Evolutionary conservation across 2,888 invertebrate genomes (phyloP).

Genomic region (Pyralis farinalis): DNA sequence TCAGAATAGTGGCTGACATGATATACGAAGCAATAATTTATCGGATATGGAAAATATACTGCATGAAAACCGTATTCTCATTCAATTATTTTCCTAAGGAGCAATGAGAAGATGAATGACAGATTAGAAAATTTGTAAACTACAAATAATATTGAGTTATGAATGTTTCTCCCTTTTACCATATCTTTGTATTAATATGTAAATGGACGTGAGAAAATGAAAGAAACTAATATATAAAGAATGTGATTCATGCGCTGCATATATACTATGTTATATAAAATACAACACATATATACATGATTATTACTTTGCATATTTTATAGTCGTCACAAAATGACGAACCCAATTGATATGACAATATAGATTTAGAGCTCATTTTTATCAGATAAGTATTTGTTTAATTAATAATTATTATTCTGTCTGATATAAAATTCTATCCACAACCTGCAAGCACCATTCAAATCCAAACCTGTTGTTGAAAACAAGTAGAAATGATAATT

Average conservation of each 20-base stretch:
- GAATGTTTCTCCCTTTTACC: too few species aligned
- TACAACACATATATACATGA: neutral
- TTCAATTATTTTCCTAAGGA: slow-evolving; percentile 9
- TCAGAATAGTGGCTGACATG: neutral
- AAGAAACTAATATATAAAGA: slow-evolving; percentile 11
- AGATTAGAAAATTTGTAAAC: too few species aligned
- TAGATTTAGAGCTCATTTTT: slow-evolving; percentile 7
- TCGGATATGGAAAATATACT: slow-evolving; percentile 1
- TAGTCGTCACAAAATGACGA: slow-evolving; percentile 1
- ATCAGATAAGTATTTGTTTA: slow-evolving; percentile 14
- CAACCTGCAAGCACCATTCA: slow-evolving; percentile 18
- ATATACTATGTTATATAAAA: slow-evolving; percentile 28
- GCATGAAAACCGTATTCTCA: neutral
- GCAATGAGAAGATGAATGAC: neutral
- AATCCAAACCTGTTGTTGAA: slow-evolving; percentile 11
- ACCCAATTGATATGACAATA: slow-evolving; percentile 12
- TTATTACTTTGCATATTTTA: slow-evolving; percentile 2
- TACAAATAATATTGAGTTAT: too few species aligned
- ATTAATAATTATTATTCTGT: slow-evolving; percentile 49
- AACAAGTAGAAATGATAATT: slow-evolving; percentile 16
- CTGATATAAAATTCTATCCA: slow-evolving; percentile 38
- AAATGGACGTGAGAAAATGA: neutral
- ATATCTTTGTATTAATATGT: too few species aligned
- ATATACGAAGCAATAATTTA: neutral
- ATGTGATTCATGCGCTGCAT: slow-evolving; percentile 52